Evolutionary conservation across 2,888 invertebrate genomes (phyloP), one percentile per base, ranked within the genome.

Genomic region (Pinctada fucata): DNA sequence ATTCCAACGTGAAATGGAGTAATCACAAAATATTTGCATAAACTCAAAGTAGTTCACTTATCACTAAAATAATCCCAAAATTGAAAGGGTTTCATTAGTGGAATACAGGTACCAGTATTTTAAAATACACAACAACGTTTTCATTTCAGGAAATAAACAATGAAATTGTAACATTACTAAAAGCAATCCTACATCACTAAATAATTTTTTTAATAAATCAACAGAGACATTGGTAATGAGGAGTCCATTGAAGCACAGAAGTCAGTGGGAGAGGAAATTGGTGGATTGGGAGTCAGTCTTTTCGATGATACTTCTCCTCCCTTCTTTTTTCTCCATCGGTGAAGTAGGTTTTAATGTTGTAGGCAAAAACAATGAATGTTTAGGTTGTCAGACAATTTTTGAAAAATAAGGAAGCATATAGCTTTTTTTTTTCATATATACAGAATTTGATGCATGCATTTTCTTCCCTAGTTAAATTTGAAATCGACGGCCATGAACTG

Each of bases 261-360:
- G 51, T 45, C n/a, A 63, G 63, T 72, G 64, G 72, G 72, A 63
- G 72, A 72, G 63, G 72, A 72, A 72, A 63, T 63, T 63, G 72
- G 63, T 63, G 72, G 58, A 8, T 63, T 72, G 48, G 72, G 72
- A 10, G 58, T 72, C 63, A 72, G 63, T 63, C 47, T 72, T 64
- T 47, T 72, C 47, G 3, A 72, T 72, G 72, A 72, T 63, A 63
- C 63, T 8, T 72, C 64, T 52, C 64, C 63, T 10, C n/a, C 68
- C 45, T 68, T 68, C 13, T 4, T 48, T 48, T 68, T 68, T 68
- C 48, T 31, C 65, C 65, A 65, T 3, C 16, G n/a, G 8, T 65
- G 31, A n/a, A 65, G 65, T 65, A 65, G 48, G 72, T 10, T 31
- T 72, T 72, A 58, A 50, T 50, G 10, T 70, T 3, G 48, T 65